Evolutionary conservation across 2,797 vertebrate genomes (phyloP), one percentile per base, ranked within the genome.

Genomic region (Vipera ursinii): DNA sequence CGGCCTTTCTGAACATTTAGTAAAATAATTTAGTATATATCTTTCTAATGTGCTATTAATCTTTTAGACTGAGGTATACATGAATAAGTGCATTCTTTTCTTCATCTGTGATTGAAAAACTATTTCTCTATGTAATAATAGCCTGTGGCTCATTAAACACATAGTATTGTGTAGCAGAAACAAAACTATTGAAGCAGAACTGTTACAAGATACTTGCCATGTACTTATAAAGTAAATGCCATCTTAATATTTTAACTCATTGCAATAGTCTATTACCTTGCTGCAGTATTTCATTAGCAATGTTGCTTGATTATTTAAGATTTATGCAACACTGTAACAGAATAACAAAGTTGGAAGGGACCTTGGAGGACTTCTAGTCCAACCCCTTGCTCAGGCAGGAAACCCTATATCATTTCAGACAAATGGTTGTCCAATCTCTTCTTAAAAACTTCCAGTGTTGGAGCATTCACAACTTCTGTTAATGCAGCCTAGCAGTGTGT

Each of bases 201-300:
- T 65, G 28, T 92, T 73, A 60, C 69, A 95, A 28, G 90, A 60
- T 94, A 55, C 2, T 78, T 91, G 28, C 4, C 44, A 90, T 85
- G 51, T 91, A 24, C 55, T 94, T 92, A 51, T 69, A 28, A 88
- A 91, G 92, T 92, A 94, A 95, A 92, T 92, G 87, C 89, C 91
- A 95, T 92, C 53, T 53, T 96, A 95, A 59, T 93, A 93, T 96
- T 95, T 82, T 95, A 73, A 59, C 89, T 95, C 10, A 17, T 53
- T 92, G 60, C 88, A 94, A 94, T 88, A 92, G 20, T 93, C 69
- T 65, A 32, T 94, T 95, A 92, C 87, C 91, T 91, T 89, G 92
- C 86, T 91, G 86, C 4, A 93, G 57, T 44, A 89, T 93, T 65
- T 88, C 57, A 87, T 95, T 94, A 96, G 92, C 91, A 93, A 82